Conservation (phyloP, 2,888 invertebrate genomes). For the Cynaeus angustus region DNA sequence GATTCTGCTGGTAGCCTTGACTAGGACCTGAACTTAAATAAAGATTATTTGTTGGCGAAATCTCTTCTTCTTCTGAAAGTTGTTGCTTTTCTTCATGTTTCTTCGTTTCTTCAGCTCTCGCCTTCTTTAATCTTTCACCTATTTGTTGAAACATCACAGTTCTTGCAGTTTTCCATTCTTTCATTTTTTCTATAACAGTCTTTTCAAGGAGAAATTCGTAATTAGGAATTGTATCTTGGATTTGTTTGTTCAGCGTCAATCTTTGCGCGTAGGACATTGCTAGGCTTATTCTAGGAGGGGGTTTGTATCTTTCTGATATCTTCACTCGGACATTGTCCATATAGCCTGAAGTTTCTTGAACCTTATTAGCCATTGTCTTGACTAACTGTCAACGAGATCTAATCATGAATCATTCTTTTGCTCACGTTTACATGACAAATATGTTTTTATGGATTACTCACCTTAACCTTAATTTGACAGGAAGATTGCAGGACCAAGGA, state of each 20-base stretch:
- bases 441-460: constrained; percentile 45
- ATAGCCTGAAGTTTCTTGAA: constrained; percentile 68
- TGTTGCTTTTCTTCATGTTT: constrained; percentile 54
- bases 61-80: constrained; percentile 54
- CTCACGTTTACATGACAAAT: constrained; percentile 40
- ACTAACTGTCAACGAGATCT: constrained; percentile 20
- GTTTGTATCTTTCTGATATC: constrained; percentile 90
- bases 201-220: constrained; percentile 85
- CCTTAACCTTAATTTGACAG: constrained; percentile 52
- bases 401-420: constrained; percentile 24
- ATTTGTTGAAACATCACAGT: constrained; percentile 77
- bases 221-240: constrained; percentile 75
- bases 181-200: constrained; percentile 81
- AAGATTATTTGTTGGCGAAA: constrained; percentile 26
- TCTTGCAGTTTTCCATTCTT: constrained; percentile 81
- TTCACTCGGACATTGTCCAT: constrained; percentile 92
- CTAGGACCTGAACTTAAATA: constrained; percentile 45
- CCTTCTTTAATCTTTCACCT: constrained; percentile 72
- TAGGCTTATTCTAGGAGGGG: constrained; percentile 81
- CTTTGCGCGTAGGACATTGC: constrained; percentile 75
- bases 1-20: constrained; percentile 53
- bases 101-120: constrained; percentile 60
- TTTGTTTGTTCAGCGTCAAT: constrained; percentile 73
- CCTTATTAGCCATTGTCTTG: constrained; percentile 42
- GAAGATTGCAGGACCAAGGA: background rate